Evolutionary conservation across 2,113 vertebrate species (phyloP).

Genomic region (Speoplatyrhinus poulsoni): DNA sequence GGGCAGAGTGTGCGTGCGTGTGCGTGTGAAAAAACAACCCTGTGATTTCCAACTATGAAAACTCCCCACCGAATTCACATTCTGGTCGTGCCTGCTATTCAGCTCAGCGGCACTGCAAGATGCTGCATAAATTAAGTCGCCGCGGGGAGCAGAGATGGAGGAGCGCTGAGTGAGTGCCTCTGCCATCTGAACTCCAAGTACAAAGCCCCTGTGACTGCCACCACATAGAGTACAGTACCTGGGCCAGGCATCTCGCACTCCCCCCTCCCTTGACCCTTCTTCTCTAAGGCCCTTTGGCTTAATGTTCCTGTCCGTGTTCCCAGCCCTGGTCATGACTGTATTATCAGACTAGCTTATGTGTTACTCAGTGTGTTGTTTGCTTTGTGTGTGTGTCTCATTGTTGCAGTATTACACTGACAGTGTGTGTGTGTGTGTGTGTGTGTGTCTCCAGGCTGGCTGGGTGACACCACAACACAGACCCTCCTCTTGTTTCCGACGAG

Average conservation of each 20-base stretch:
- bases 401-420: not conserved
- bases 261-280: not conserved
- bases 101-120: conserved; percentile 41
- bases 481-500: not conserved
- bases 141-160: not conserved
- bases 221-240: too few relatives aligned
- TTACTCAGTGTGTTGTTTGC: too few relatives aligned
- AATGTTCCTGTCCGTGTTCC: not conserved
- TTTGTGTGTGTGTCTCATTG: not conserved
- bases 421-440: not conserved
- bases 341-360: not conserved
- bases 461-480: not conserved
- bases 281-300: not conserved
- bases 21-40: not conserved
- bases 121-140: conserved; percentile 57
- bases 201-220: too few relatives aligned
- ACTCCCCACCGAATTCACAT: conserved; percentile 29
- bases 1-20: too few relatives aligned
- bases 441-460: too few relatives aligned
- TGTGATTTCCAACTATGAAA: conserved; percentile 29
- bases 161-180: not conserved
- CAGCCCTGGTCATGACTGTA: not conserved
- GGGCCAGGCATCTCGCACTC: too few relatives aligned
- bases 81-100: conserved; percentile 26
- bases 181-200: not conserved